A percentile compares a stretch with the other conserved stretches of the same genome.
Conservation (phyloP, 2,888 invertebrate species). For the Spialia ferax region DNA sequence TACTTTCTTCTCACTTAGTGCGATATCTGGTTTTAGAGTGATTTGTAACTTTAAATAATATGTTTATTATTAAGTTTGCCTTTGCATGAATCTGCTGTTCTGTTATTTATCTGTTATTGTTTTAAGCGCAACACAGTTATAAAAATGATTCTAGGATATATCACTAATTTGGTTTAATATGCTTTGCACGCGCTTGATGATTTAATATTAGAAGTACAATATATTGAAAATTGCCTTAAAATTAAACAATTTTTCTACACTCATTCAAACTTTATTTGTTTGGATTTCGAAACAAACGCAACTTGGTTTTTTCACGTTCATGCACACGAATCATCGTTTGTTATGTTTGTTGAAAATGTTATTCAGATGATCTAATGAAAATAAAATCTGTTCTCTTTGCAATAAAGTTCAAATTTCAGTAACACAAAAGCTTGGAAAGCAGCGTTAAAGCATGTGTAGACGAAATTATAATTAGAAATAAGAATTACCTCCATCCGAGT, state of each 20-base stretch:
- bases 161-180: slow-evolving; percentile 11
- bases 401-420: slow-evolving; percentile 11
- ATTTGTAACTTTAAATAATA: slow-evolving; percentile 13
- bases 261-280: slow-evolving; percentile 1
- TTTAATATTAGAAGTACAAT: neutral
- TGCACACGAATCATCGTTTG: slow-evolving; percentile 22
- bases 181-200: slow-evolving; percentile 42
- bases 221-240: neutral
- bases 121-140: slow-evolving; percentile 22
- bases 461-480: slow-evolving; percentile 11
- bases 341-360: slow-evolving; percentile 4
- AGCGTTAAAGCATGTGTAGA: slow-evolving; percentile 69
- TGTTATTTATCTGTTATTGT: slow-evolving; percentile 38
- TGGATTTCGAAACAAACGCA: slow-evolving; percentile 15
- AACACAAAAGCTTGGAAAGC: slow-evolving; percentile 57
- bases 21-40: slow-evolving; percentile 56
- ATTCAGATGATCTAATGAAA: neutral
- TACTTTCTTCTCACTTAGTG: slow-evolving; percentile 23
- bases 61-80: slow-evolving; percentile 9
- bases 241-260: neutral
- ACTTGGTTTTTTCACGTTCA: slow-evolving; percentile 5
- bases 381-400: neutral
- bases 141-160: slow-evolving; percentile 8
- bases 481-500: slow-evolving; percentile 5
- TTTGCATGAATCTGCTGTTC: slow-evolving; percentile 32